Evolutionary conservation across 2,888 invertebrate genomes (phyloP), one percentile per base, ranked within the genome.

Genomic region (Phoenoteleia sp.): DNA sequence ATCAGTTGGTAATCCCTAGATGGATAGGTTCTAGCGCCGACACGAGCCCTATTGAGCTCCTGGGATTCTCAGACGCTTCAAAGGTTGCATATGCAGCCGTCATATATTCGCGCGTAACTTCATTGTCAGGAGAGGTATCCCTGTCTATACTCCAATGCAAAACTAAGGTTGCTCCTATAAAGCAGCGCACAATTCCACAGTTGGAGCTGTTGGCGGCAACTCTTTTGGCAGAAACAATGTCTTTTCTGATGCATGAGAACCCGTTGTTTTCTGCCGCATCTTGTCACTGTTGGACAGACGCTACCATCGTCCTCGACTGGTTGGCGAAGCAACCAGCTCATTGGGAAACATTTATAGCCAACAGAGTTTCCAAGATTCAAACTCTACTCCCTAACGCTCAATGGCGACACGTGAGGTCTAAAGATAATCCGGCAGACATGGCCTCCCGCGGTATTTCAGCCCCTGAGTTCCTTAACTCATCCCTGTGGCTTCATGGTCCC

Each of bases 251-350:
- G 15, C 1, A 6, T 2, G 39, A 39, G 5, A 3, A 2, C 13
- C 66, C 64, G 1, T 0, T 4, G 0, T 19, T 47, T 4, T n/a
- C n/a, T 0, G 33, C 0, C 1, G 13, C 19, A 7, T 11, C 21
- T 1, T 47, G 23, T 13, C 25, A 23, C 23, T 76, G 76, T 42
- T 76, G 54, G 56, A 66, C 76, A 0, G 76, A 76, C 15, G 29
- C 58, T 6, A 77, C 76, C 1, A 66, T 76, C 13, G 76, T 76
- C 1, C 11, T 54, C 25, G 17, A 64, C 25, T 76, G 76, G 76
- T 17, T 76, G 0, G 36, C 45, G 0, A 21, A 27, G 11, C 54
- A 66, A 11, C 29, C 66, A 13, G 11, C 29, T 11, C 33, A 60
- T 7, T 62, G 67, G 33, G 33, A 54, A 13, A 33, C 45, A 1